phyloP scores from a whole-genome alignment of 2,113 vertebrate species.

The Mobula hypostoma region DNA sequence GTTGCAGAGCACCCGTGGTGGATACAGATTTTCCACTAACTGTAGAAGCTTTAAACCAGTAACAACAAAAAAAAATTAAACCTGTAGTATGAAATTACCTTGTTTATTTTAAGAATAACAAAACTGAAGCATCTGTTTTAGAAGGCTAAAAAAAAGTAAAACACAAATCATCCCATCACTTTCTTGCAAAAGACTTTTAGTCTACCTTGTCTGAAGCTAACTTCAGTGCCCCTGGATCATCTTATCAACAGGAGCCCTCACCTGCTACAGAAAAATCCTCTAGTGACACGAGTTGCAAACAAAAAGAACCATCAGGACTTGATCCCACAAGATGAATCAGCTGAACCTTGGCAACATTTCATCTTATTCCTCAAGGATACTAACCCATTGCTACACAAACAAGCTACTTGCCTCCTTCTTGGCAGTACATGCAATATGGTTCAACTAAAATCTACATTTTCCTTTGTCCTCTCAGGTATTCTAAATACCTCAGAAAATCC shows the following conservation, averaged over 20 bases:
- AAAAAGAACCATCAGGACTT: not conserved
- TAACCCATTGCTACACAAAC: not conserved
- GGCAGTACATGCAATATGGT: not conserved
- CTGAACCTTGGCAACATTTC: not conserved
- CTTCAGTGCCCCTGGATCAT: not conserved
- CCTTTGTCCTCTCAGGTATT: not conserved
- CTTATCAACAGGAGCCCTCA: not conserved
- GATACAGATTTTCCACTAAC: slow-evolving; percentile 69
- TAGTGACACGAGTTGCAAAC: not conserved
- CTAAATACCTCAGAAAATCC: not conserved
- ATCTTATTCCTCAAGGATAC: not conserved
- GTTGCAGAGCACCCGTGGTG: slow-evolving; percentile 81
- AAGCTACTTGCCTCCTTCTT: not conserved
- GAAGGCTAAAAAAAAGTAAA: slow-evolving; percentile 39
- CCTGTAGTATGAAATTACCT: not conserved
- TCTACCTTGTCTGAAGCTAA: not conserved
- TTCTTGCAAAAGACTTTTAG: not conserved
- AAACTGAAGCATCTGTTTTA: not conserved
- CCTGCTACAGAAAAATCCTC: not conserved
- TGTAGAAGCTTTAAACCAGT: slow-evolving; percentile 68
- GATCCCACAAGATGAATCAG: not conserved
- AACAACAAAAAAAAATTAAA: not conserved
- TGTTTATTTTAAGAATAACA: not conserved
- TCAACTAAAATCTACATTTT: not conserved
- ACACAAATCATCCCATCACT: not conserved